These are phyloP conservation scores for Hormaphis cornu DNA, from an alignment of 1,140 invertebrate species.

Conservation along the genomic window DNA sequence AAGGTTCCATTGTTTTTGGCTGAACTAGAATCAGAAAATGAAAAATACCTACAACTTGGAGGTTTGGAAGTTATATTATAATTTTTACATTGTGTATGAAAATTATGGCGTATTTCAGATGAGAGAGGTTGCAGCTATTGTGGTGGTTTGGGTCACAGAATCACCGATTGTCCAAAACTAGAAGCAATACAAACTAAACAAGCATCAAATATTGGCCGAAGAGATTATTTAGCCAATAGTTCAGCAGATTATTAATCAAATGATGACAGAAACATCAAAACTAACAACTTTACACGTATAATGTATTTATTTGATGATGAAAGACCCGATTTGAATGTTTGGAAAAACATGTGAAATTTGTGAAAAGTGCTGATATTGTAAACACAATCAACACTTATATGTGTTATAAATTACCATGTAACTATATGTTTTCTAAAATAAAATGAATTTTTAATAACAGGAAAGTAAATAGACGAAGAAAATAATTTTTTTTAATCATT, in stretches of 20 bases:
- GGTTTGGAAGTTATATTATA: constrained; percentile 42
- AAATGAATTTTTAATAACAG: too few relatives aligned
- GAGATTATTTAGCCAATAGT: constrained; percentile 90
- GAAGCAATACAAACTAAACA: constrained; percentile 97
- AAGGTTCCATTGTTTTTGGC: constrained; percentile 90
- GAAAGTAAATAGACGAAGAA: too few relatives aligned
- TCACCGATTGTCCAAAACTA: constrained; percentile 97
- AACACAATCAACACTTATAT: too few relatives aligned
- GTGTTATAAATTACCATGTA: too few relatives aligned
- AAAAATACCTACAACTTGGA: constrained; percentile 75
- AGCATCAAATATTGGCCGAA: constrained; percentile 86
- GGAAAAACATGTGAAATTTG: too few relatives aligned
- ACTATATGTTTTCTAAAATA: too few relatives aligned
- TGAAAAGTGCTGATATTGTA: too few relatives aligned
- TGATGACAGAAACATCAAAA: too few relatives aligned
- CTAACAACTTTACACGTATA: not conserved
- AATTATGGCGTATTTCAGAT: constrained; percentile 48
- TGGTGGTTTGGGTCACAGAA: constrained; percentile 95
- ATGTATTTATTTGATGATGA: too few relatives aligned
- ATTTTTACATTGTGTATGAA: not conserved
- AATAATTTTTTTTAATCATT: too few relatives aligned
- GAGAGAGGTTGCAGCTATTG: constrained; percentile 97
- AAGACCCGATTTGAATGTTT: too few relatives aligned
- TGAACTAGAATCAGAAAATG: constrained; percentile 82
- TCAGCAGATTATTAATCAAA: constrained; percentile 80